A percentile compares a stretch with the other conserved stretches of the same genome.
These are phyloP conservation scores for Lucifuga dentata DNA, from an alignment of 2,113 vertebrate genomes.

Conservation along the genomic window DNA sequence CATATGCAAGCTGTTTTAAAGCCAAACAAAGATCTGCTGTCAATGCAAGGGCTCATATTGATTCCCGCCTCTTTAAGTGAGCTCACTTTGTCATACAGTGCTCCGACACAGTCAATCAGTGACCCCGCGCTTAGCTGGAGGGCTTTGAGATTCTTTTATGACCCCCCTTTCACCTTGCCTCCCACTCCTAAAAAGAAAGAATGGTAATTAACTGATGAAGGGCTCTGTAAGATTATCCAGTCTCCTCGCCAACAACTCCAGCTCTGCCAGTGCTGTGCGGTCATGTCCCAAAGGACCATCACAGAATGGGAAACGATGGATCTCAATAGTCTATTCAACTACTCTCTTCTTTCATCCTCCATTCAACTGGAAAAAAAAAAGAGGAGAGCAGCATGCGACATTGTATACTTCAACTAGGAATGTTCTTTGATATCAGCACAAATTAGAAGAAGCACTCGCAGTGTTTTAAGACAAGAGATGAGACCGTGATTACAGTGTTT, in stretches of 20 bases:
- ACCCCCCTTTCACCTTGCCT: conserved; percentile 66
- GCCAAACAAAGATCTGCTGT: conserved; percentile 52
- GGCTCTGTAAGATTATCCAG: conserved; percentile 78
- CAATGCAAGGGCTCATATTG: conserved; percentile 45
- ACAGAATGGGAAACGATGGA: conserved; percentile 62
- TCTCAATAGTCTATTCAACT: conserved; percentile 76
- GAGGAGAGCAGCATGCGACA: conserved; percentile 45
- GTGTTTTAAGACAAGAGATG: conserved; percentile 53
- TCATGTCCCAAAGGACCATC: conserved; percentile 67
- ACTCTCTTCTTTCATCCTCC: conserved; percentile 64
- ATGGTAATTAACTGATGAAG: conserved; percentile 83
- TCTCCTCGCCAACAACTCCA: conserved; percentile 54
- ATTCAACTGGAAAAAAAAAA: conserved; percentile 41
- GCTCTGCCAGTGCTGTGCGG: conserved; percentile 65
- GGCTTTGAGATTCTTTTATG: conserved; percentile 76
- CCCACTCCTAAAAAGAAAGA: conserved; percentile 70
- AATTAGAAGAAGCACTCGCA: conserved; percentile 50
- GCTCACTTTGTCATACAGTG: conserved; percentile 69
- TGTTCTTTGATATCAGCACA: conserved; percentile 62
- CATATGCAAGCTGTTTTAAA: conserved; percentile 47
- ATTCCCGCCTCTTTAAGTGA: conserved; percentile 67
- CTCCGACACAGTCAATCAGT: conserved; percentile 77
- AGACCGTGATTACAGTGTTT: conserved; percentile 32
- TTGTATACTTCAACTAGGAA: conserved; percentile 52
- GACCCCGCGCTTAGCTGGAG: conserved; percentile 74